Evolutionary conservation across 2,797 vertebrate genomes (phyloP).

Genomic region (Chiroxiphia lanceolata): DNA sequence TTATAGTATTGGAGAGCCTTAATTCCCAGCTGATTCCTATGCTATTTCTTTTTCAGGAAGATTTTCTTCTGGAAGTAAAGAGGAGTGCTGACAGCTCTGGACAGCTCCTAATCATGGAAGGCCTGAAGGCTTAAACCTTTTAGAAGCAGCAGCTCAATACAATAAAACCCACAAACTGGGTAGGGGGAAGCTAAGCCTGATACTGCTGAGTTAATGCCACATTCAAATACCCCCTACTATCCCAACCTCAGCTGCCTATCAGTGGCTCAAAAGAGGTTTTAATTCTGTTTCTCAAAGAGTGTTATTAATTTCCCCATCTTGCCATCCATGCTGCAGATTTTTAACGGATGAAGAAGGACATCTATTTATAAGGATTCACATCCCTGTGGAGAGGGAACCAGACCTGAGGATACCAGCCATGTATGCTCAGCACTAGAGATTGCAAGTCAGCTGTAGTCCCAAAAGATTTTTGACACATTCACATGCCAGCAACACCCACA

Average conservation of each 20-base stretch:
- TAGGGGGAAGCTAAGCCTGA: not conserved
- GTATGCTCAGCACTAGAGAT: not conserved
- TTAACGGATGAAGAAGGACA: not conserved
- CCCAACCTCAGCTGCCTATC: not conserved
- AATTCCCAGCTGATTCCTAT: not conserved
- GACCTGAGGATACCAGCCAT: not conserved
- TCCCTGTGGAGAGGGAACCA: not conserved
- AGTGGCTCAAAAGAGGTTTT: not conserved
- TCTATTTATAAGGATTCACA: not conserved
- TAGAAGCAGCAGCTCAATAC: not conserved
- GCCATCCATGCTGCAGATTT: not conserved
- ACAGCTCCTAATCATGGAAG: not conserved
- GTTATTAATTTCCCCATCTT: not conserved
- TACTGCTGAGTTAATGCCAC: not conserved
- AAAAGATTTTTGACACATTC: not conserved
- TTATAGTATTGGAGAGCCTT: not conserved
- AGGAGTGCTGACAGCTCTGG: not conserved
- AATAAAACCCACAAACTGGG: not conserved
- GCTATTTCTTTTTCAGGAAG: not conserved
- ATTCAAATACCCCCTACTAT: not conserved
- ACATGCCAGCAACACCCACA: not conserved
- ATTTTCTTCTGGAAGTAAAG: not conserved
- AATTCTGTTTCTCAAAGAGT: not conserved
- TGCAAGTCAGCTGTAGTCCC: not conserved
- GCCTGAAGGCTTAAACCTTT: not conserved